These are phyloP conservation scores for Eurypyga helias DNA, from an alignment of 2,113 vertebrate species.

Conservation along the genomic window DNA sequence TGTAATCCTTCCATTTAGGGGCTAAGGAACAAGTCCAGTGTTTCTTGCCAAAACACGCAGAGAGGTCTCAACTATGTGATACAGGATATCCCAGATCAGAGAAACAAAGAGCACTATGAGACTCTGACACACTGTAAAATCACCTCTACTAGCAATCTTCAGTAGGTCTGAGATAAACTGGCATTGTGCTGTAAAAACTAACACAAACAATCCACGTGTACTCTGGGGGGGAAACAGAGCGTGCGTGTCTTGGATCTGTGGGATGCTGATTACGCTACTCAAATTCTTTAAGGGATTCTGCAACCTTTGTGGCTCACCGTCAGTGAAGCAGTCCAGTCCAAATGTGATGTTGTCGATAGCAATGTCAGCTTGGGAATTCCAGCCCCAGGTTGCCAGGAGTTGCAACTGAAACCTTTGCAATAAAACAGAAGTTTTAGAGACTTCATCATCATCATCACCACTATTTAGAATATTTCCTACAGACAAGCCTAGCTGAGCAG, in stretches of 20 bases:
- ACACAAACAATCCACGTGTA: neutral
- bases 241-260: neutral
- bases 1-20: neutral
- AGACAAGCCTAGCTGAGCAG: neutral
- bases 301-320: slow-evolving; percentile 72
- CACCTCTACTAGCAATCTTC: neutral
- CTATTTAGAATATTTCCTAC: neutral
- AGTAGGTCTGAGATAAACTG: neutral
- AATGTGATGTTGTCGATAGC: slow-evolving; percentile 86
- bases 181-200: neutral
- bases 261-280: neutral
- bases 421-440: slow-evolving; percentile 20
- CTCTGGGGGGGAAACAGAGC: neutral
- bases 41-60: neutral
- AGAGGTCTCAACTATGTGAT: neutral
- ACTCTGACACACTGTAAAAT: neutral
- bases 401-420: slow-evolving; percentile 82
- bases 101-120: neutral
- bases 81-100: neutral
- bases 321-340: slow-evolving; percentile 81
- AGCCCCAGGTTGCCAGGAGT: slow-evolving; percentile 81
- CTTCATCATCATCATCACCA: neutral
- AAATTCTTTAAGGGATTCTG: neutral
- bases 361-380: slow-evolving; percentile 83
- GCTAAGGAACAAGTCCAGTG: neutral